These are phyloP conservation scores for Tauraco hartlaubi DNA, from an alignment of 2,797 vertebrate species.

Conservation along the genomic window DNA sequence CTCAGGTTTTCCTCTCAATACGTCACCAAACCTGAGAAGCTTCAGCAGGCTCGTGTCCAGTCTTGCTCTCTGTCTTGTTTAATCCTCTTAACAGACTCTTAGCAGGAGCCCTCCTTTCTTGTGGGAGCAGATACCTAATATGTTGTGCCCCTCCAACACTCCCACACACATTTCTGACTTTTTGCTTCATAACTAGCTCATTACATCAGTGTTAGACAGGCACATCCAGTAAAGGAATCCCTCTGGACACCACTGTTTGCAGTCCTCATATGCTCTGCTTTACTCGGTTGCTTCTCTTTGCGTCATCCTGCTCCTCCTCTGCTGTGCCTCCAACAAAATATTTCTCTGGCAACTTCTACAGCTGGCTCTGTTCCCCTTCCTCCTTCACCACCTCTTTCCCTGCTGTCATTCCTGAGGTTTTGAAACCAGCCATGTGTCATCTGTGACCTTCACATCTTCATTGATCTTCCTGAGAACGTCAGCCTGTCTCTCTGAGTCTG, in stretches of 20 bases:
- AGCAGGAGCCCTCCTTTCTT: neutral
- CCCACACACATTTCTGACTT: constrained; percentile 12
- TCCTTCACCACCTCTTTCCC: constrained; percentile 27
- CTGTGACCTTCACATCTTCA: constrained; percentile 29
- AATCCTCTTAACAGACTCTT: neutral
- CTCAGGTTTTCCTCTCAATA: neutral
- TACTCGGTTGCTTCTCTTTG: constrained; percentile 23
- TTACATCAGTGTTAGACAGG: neutral
- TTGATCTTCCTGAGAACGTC: constrained; percentile 49
- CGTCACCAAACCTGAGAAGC: neutral
- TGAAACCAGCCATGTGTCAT: constrained; percentile 48
- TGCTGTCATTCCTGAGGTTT: constrained; percentile 62
- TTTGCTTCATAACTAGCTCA: constrained; percentile 16
- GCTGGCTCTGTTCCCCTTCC: neutral
- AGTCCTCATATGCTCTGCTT: neutral
- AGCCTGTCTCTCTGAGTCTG: constrained; percentile 1
- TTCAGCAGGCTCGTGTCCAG: neutral
- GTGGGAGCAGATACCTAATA: neutral
- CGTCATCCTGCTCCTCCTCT: neutral
- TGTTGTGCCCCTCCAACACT: neutral
- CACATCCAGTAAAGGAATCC: constrained; percentile 15
- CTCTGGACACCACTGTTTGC: neutral
- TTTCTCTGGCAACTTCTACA: constrained; percentile 17
- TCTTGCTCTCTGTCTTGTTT: neutral
- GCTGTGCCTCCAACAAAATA: constrained; percentile 17